These are phyloP conservation scores for Venustaconcha ellipsiformis DNA, from an alignment of 1,140 invertebrate genomes.

Conservation along the genomic window DNA sequence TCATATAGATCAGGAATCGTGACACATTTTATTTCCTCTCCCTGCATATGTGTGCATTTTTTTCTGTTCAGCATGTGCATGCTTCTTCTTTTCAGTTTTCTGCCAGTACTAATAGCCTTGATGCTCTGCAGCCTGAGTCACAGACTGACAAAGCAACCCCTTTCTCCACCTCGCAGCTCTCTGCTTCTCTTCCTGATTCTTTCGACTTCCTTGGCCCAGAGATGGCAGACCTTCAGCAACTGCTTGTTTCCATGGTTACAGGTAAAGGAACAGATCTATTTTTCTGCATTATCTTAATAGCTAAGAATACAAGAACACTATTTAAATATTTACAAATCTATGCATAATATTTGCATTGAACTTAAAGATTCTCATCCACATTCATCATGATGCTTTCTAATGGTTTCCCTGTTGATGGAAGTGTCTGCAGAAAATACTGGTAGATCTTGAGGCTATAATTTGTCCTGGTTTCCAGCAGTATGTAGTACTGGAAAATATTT, in stretches of 20 bases:
- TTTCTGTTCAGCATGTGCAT: conserved; percentile 37
- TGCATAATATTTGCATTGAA: too few species aligned
- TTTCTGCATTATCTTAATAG: too few species aligned
- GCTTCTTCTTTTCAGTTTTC: conserved; percentile 46
- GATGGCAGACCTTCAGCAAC: conserved; percentile 73
- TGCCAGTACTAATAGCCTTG: conserved; percentile 15
- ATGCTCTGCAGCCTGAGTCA: conserved; percentile 5
- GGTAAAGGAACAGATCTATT: conserved; percentile 40
- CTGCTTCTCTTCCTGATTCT: conserved; percentile 21
- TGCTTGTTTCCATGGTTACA: conserved; percentile 71
- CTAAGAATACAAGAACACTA: too few species aligned
- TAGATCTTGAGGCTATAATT: too few species aligned
- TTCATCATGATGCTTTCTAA: too few species aligned
- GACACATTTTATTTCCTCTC: conserved; percentile 10
- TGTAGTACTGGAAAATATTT: too few species aligned
- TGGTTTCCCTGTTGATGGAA: too few species aligned
- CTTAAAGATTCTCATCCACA: too few species aligned
- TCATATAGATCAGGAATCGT: conserved; percentile 3
- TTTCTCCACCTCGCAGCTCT: conserved; percentile 24
- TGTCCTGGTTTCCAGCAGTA: too few species aligned
- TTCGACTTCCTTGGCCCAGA: conserved; percentile 71
- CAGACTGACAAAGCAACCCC: conserved; percentile 24
- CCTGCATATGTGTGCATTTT: conserved; percentile 17
- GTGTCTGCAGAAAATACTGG: too few species aligned
- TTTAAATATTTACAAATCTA: too few species aligned